These are phyloP conservation scores for Lindbergichthys nudifrons DNA, from an alignment of 2,797 vertebrate genomes.

Conservation along the genomic window DNA sequence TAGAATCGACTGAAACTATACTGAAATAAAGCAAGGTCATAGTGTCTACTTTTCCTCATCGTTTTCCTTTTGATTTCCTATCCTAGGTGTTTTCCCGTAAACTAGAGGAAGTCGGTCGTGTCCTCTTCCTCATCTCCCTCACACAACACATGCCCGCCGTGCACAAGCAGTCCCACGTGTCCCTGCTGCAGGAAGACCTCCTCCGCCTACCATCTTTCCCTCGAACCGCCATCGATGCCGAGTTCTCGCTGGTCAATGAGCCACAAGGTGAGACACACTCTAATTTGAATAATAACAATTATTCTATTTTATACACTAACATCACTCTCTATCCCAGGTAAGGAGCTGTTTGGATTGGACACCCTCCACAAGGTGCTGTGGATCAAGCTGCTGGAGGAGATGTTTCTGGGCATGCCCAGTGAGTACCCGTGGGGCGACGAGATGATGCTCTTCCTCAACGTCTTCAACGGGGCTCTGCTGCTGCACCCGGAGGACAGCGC, in stretches of 20 bases:
- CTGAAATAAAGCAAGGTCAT: neutral
- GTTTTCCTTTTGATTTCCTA: neutral
- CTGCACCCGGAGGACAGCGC: conserved; percentile 97
- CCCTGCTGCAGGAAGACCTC: conserved; percentile 97
- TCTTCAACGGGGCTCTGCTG: conserved; percentile 96
- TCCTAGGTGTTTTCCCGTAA: conserved; percentile 96
- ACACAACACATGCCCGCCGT: conserved; percentile 95
- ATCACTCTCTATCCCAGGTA: conserved; percentile 79
- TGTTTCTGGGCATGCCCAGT: conserved; percentile 99
- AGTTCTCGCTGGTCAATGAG: conserved; percentile 97
- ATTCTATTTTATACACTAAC: too few species aligned
- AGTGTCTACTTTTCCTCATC: too few species aligned
- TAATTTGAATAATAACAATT: neutral
- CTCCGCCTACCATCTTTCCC: conserved; percentile 97
- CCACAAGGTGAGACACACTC: conserved; percentile 86
- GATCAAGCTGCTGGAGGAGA: conserved; percentile 98
- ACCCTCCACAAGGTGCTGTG: conserved; percentile 98
- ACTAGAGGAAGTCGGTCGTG: conserved; percentile 95
- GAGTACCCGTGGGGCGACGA: conserved; percentile 99
- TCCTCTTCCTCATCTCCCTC: conserved; percentile 96
- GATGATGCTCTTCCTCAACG: conserved; percentile 98
- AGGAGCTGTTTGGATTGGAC: conserved; percentile 97
- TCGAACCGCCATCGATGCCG: conserved; percentile 94
- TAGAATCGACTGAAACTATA: too few species aligned
- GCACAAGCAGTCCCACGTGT: conserved; percentile 98